Evolutionary conservation across 2,888 invertebrate genomes (phyloP), one percentile per base, ranked within the genome.

Genomic region (Nephrotoma appendiculata): DNA sequence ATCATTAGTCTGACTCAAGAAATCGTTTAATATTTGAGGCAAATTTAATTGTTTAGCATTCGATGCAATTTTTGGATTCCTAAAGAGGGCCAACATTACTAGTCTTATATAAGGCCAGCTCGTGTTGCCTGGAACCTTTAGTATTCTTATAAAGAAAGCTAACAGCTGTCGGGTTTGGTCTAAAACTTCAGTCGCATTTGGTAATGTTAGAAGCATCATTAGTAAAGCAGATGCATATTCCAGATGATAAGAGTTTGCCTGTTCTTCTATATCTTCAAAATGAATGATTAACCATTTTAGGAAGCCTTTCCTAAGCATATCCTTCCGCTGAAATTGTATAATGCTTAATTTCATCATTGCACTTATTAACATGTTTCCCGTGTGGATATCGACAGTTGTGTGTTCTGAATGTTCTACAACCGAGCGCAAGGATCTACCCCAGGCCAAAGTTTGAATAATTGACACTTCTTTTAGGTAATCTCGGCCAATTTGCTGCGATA

Each of bases 241-340:
- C 45, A 86, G 43, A 86, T 86, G 86, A 45, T 86, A 86, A 4
- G 31, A n/a, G 83, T n/a, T 83, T 11, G 57, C 86, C 19, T 31
- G n/a, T 9, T 19, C 42, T 45, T 83, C 83, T 31, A 86, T 31
- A 31, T 86, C 83, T 7, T 86, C 83, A 43, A 86, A 52, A 41
- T 86, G 86, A 83, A 83, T 86, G 5, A 86, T 83, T 12, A 86
- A 41, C 86, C 86, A 86, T 83, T 86, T 83, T 15, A 86, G n/a
- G 31, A 86, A 12, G n/a, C 86, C 86, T 86, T 86, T 86, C 19
- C 52, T 86, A 12, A 86, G n/a, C 86, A 86, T 86, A 12, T 83
- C 45, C 19, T 44, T 83, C 11, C 86, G 83, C 41, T 86, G 83
- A 41, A 45, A 45, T 12, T 5, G 11, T n/a, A 48, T 45, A 41